A percentile compares a stretch with the other conserved stretches of the same genome.
These are phyloP conservation scores for Microplitis demolitor DNA, from an alignment of 1,140 invertebrate genomes.

Conservation along the genomic window DNA sequence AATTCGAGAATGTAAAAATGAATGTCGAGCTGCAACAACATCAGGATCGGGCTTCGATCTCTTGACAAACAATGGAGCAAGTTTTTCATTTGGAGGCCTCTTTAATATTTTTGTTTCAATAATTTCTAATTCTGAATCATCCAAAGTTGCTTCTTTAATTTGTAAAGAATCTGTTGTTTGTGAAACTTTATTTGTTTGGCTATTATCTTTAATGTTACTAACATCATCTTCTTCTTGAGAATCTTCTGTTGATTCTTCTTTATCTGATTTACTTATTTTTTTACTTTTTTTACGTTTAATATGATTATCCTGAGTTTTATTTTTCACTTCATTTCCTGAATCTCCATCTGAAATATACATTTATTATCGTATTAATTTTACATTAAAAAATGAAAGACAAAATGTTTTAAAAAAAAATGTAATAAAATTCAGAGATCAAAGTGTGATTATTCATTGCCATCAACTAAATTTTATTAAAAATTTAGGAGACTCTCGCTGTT, in stretches of 20 bases:
- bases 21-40: slow-evolving; percentile 38
- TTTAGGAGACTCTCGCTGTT: slow-evolving; percentile 49
- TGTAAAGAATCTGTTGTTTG: not conserved
- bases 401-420: too few species aligned
- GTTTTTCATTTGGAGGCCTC: slow-evolving; percentile 38
- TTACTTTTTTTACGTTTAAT: too few species aligned
- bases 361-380: too few species aligned
- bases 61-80: slow-evolving; percentile 58
- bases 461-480: slow-evolving; percentile 39
- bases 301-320: too few species aligned
- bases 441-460: slow-evolving; percentile 56
- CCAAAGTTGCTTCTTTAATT: not conserved
- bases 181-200: not conserved
- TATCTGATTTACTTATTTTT: not conserved
- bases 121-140: not conserved
- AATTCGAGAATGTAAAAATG: slow-evolving; percentile 49
- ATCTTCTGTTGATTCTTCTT: slow-evolving; percentile 3
- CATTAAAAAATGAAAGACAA: too few species aligned
- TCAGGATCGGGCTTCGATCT: slow-evolving; percentile 46
- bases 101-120: not conserved
- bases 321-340: too few species aligned
- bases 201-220: too few species aligned
- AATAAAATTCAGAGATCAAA: slow-evolving; percentile 56
- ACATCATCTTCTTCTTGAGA: slow-evolving; percentile 10
- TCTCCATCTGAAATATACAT: too few species aligned